These are phyloP conservation scores for Schmidtea mediterranea DNA, from an alignment of 1,140 invertebrate species.

Conservation along the genomic window DNA sequence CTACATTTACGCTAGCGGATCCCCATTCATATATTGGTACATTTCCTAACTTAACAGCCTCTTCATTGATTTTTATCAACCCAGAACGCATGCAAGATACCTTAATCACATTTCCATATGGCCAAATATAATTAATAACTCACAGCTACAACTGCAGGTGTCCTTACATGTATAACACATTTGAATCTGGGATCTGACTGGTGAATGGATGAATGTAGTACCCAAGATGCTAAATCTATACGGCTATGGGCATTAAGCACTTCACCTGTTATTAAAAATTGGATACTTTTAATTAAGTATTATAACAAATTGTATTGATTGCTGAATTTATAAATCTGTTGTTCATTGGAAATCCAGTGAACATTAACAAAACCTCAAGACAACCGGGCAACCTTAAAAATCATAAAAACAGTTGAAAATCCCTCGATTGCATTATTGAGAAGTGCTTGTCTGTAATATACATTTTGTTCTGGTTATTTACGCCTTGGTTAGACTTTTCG, in stretches of 20 bases:
- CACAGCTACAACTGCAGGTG: conserved; percentile 59
- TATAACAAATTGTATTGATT: no score
- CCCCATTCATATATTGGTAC: conserved; percentile 17
- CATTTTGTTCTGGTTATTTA: no score
- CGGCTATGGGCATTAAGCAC: background rate
- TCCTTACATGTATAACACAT: conserved; percentile 76
- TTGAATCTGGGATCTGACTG: conserved; percentile 75
- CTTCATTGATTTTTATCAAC: conserved; percentile 58
- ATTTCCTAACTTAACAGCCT: conserved; percentile 64
- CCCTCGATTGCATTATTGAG: no score
- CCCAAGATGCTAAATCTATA: conserved; percentile 37
- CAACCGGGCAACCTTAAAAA: no score
- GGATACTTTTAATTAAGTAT: no score
- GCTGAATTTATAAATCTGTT: no score
- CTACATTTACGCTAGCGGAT: background rate
- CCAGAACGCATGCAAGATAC: conserved; percentile 63
- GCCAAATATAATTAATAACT: conserved; percentile 17
- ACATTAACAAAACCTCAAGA: no score
- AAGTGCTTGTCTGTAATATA: no score
- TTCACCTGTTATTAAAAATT: background rate
- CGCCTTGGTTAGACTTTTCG: no score
- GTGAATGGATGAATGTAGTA: conserved; percentile 79
- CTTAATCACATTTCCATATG: conserved; percentile 21
- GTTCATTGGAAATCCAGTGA: no score
- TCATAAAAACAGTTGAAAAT: no score